phyloP scores from a whole-genome alignment of 1,140 invertebrate genomes.

The Zaprionus ghesquierei region DNA sequence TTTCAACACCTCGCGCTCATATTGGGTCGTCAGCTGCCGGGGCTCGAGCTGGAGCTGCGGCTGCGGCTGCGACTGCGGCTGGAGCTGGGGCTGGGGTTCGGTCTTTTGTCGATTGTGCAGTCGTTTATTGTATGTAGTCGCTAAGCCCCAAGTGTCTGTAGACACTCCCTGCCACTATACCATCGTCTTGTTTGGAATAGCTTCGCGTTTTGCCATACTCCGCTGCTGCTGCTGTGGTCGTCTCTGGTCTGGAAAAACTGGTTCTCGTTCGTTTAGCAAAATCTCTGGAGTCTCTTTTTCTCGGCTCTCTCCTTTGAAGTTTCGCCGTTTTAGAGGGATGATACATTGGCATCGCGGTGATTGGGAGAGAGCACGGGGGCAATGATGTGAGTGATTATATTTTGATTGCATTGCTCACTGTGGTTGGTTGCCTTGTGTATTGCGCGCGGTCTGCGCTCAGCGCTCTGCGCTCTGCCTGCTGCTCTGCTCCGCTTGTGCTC shows the following conservation, averaged over 20 bases:
- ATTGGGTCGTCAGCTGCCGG: slow-evolving; percentile 74
- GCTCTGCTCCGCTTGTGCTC: background rate
- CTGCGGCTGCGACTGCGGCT: background rate
- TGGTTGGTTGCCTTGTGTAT: slow-evolving; percentile 72
- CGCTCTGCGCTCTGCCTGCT: background rate
- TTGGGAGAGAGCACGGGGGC: slow-evolving; percentile 79
- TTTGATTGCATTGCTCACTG: slow-evolving; percentile 81
- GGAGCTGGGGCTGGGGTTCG: slow-evolving; percentile 2
- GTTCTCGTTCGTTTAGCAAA: slow-evolving; percentile 77
- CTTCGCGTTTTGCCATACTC: background rate
- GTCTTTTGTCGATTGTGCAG: slow-evolving; percentile 58
- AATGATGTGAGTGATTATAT: slow-evolving; percentile 82
- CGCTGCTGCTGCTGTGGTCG: slow-evolving; percentile 12
- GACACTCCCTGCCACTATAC: slow-evolving; percentile 43
- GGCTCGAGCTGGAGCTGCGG: slow-evolving; percentile 17
- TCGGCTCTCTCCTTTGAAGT: slow-evolving; percentile 78
- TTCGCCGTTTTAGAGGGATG: slow-evolving; percentile 77
- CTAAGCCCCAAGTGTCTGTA: slow-evolving; percentile 36
- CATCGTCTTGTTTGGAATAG: slow-evolving; percentile 49
- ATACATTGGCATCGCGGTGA: slow-evolving; percentile 79
- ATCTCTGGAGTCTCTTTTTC: slow-evolving; percentile 75
- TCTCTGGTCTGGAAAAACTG: slow-evolving; percentile 65
- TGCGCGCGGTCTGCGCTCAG: background rate
- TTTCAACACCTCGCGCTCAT: slow-evolving; percentile 79
- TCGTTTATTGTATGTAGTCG: slow-evolving; percentile 42